These are phyloP conservation scores for Biston stratarius DNA, from an alignment of 2,888 invertebrate genomes.

Conservation along the genomic window DNA sequence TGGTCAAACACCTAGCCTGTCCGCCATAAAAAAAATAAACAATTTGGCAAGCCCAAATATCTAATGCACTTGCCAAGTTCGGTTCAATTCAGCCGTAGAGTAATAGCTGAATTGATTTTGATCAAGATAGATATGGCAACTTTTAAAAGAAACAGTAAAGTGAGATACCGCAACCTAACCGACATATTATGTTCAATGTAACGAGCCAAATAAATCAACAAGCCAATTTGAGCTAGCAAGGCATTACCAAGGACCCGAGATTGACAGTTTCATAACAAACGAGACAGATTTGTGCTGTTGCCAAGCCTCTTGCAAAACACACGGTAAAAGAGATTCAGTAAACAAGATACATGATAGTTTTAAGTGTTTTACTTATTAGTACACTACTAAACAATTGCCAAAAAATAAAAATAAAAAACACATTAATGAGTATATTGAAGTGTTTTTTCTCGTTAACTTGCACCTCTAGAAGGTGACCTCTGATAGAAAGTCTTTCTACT, in stretches of 20 bases:
- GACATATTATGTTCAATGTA: slow-evolving; percentile 4
- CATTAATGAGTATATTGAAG: background rate
- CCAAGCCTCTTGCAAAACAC: slow-evolving; percentile 17
- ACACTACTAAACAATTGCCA: slow-evolving; percentile 1
- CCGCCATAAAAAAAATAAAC: too few relatives aligned
- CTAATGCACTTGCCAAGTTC: too few relatives aligned
- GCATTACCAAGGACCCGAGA: slow-evolving; percentile 13
- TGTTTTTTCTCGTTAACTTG: too few relatives aligned
- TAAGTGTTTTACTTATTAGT: background rate
- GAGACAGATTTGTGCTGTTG: slow-evolving; percentile 12
- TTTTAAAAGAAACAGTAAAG: background rate
- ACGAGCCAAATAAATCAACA: slow-evolving; percentile 26
- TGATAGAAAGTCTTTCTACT: too few relatives aligned
- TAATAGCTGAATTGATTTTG: background rate
- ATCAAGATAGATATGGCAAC: background rate
- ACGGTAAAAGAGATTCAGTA: background rate
- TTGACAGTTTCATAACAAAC: slow-evolving; percentile 20
- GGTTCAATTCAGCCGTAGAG: too few relatives aligned
- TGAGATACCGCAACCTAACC: background rate
- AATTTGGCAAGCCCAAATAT: too few relatives aligned
- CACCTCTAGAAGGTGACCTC: too few relatives aligned
- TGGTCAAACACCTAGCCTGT: too few relatives aligned
- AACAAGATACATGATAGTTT: slow-evolving; percentile 1
- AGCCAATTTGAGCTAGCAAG: slow-evolving; percentile 22
- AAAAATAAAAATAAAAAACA: slow-evolving; percentile 5